These are phyloP conservation scores for Drosophila macrospina DNA, from an alignment of 2,888 invertebrate genomes.

Conservation along the genomic window DNA sequence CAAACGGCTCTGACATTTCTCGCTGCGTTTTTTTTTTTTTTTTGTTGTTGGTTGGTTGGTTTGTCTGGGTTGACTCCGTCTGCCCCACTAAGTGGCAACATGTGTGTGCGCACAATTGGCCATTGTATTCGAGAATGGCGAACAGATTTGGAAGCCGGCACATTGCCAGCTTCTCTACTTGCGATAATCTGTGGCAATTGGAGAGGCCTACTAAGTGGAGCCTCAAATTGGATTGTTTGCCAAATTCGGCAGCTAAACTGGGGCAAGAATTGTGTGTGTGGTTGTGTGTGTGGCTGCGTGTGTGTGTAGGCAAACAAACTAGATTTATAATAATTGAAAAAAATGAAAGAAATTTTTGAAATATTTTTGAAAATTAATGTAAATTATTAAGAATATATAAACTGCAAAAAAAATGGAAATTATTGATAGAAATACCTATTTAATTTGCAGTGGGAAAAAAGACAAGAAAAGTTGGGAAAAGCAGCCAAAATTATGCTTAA, in stretches of 20 bases:
- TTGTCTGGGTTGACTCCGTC: background rate
- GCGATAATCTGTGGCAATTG: constrained; percentile 45
- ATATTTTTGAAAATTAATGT: too few relatives aligned
- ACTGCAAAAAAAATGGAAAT: too few relatives aligned
- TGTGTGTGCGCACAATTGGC: constrained; percentile 51
- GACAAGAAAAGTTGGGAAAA: too few relatives aligned
- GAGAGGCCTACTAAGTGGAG: constrained; percentile 17
- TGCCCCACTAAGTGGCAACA: constrained; percentile 43
- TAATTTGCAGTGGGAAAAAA: too few relatives aligned
- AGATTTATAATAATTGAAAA: too few relatives aligned
- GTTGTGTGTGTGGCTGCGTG: too few relatives aligned
- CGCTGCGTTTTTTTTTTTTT: too few relatives aligned
- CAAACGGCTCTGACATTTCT: constrained; percentile 5
- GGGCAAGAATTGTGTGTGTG: constrained; percentile 2
- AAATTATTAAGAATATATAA: too few relatives aligned
- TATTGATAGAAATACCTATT: too few relatives aligned
- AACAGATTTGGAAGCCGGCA: constrained; percentile 43
- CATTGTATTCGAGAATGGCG: constrained; percentile 39
- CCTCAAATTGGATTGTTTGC: constrained; percentile 41
- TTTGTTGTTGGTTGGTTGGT: background rate
- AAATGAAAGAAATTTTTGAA: too few relatives aligned
- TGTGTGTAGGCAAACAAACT: too few relatives aligned
- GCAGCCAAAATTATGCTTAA: too few relatives aligned
- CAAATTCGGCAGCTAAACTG: constrained; percentile 27
- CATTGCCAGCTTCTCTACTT: constrained; percentile 40